phyloP scores from a whole-genome alignment of 30 jellyfish, hydroid and myxozoan genomes.

The Rhopilema esculentum region DNA sequence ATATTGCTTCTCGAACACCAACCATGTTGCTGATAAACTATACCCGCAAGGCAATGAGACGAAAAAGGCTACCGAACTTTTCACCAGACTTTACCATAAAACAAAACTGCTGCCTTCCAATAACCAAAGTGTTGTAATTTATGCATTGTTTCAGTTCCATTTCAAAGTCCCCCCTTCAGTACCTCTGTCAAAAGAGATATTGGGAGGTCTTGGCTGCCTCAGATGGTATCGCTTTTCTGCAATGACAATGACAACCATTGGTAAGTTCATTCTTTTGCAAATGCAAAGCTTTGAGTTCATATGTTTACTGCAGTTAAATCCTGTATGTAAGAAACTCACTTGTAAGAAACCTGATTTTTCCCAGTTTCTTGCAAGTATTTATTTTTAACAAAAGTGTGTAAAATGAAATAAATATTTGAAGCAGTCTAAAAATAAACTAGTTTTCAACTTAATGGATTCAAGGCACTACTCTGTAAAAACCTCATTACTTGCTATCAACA shows the following conservation, averaged over 20 bases:
- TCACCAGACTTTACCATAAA: slow-evolving; percentile 7
- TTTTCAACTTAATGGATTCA: too few relatives aligned
- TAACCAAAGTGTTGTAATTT: slow-evolving; percentile 4
- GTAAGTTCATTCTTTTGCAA: neutral
- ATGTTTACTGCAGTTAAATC: neutral
- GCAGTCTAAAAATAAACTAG: too few relatives aligned
- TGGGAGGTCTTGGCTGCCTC: neutral
- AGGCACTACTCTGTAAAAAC: too few relatives aligned
- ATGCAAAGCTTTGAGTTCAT: too few relatives aligned
- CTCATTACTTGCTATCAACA: too few relatives aligned
- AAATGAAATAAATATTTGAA: too few relatives aligned
- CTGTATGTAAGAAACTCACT: too few relatives aligned
- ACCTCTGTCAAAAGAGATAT: neutral
- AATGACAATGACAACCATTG: slow-evolving; percentile 48
- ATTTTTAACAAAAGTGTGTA: too few relatives aligned
- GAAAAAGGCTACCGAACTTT: neutral
- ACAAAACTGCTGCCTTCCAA: slow-evolving; percentile 5
- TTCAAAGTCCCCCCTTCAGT: slow-evolving; percentile 17
- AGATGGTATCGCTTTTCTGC: slow-evolving; percentile 60
- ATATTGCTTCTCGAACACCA: slow-evolving; percentile 6
- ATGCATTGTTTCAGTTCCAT: neutral
- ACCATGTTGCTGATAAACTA: slow-evolving; percentile 1
- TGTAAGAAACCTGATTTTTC: neutral
- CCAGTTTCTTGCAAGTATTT: too few relatives aligned
- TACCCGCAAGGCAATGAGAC: slow-evolving; percentile 8